Conservation (phyloP, 2,113 vertebrate genomes). For the Rutilus rutilus region DNA sequence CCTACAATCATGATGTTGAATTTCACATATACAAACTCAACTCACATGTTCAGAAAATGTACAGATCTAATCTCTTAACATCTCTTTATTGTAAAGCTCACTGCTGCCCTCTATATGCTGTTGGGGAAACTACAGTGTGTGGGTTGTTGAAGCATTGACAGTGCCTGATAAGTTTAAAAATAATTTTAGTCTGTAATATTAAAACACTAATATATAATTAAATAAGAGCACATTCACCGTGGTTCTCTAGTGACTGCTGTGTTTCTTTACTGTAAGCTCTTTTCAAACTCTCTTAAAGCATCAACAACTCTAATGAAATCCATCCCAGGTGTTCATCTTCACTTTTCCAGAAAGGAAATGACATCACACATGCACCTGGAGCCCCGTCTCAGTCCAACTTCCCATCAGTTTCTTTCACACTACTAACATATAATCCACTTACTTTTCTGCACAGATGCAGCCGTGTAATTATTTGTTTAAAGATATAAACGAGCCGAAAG, state of each 20-base stretch:
- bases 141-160: neutral
- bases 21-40: neutral
- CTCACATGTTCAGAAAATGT: neutral
- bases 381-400: neutral
- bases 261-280: neutral
- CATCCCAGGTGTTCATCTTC: conserved; percentile 8
- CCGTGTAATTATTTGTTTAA: conserved; percentile 33
- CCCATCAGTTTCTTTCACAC: conserved; percentile 10
- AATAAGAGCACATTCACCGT: neutral
- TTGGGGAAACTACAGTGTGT: neutral
- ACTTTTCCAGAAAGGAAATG: conserved; percentile 1
- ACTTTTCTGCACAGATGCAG: conserved; percentile 18
- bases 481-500: conserved; percentile 17
- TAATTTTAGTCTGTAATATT: no score
- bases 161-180: no score
- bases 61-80: neutral
- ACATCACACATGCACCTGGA: conserved; percentile 32
- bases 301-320: neutral
- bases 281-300: neutral
- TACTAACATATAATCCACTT: conserved; percentile 10
- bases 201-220: no score
- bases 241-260: neutral
- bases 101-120: conserved; percentile 4
- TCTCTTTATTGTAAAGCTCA: neutral
- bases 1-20: neutral